Conservation (phyloP, 2,113 vertebrate genomes). For the Platysteira castanea region DNA sequence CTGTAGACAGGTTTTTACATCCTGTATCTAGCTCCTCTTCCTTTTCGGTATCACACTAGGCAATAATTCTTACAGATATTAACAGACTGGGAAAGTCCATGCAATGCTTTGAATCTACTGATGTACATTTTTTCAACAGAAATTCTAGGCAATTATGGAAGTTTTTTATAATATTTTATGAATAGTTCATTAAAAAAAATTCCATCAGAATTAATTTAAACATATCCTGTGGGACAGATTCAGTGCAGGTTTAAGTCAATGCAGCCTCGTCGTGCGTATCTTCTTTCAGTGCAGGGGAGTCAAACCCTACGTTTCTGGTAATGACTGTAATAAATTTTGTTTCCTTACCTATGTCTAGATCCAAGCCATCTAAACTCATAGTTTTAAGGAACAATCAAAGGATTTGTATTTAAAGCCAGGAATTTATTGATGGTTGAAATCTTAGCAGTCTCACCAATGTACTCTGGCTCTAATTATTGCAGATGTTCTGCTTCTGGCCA, state of each 20-base stretch:
- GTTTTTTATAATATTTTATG: neutral
- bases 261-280: neutral
- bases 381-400: neutral
- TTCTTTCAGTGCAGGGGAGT: neutral
- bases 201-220: conserved; percentile 9
- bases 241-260: neutral
- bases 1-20: neutral
- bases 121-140: neutral
- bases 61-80: neutral
- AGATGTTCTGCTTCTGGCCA: neutral
- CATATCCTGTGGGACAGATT: neutral
- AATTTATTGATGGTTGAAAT: neutral
- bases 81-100: neutral
- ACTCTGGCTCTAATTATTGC: neutral
- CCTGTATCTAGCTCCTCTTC: neutral
- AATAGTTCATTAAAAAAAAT: neutral
- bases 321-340: neutral
- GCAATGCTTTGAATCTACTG: neutral
- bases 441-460: neutral
- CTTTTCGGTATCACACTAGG: neutral
- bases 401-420: neutral
- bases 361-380: neutral
- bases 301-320: neutral
- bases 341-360: neutral
- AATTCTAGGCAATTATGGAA: neutral